A percentile compares a stretch with the other conserved stretches of the same genome.
Conservation (phyloP, 1,140 invertebrate genomes). For the Trachelipus rathkii region DNA sequence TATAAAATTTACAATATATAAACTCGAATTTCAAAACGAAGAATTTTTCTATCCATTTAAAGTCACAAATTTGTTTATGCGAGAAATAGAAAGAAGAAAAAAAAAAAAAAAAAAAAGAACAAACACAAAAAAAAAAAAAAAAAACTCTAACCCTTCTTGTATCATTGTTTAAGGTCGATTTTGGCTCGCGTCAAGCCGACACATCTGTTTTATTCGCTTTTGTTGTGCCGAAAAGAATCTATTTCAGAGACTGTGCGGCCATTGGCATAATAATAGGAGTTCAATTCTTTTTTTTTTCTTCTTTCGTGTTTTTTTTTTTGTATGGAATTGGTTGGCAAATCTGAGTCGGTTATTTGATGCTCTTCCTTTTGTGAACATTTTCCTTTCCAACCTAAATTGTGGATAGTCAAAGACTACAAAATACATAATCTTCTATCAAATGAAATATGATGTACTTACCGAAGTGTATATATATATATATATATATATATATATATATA, state of each 20-base stretch:
- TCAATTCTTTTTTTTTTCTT: not conserved
- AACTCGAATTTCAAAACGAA: not conserved
- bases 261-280: conserved; percentile 5
- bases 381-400: no score
- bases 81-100: not conserved
- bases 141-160: not conserved
- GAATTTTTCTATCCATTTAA: not conserved
- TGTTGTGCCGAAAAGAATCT: not conserved
- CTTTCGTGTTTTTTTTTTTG: not conserved
- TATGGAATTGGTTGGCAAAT: no score
- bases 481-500: no score
- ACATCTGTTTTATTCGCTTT: not conserved
- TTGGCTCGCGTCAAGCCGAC: not conserved
- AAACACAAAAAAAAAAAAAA: no score
- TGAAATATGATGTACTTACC: no score
- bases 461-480: no score
- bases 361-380: no score
- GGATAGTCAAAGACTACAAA: no score
- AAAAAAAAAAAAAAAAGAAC: not conserved
- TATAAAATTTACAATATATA: no score
- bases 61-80: not conserved
- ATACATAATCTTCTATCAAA: no score
- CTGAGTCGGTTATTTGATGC: no score
- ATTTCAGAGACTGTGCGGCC: not conserved
- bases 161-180: not conserved